Conservation (phyloP, 2,888 invertebrate species). For the Drosophila paramelanica region DNA sequence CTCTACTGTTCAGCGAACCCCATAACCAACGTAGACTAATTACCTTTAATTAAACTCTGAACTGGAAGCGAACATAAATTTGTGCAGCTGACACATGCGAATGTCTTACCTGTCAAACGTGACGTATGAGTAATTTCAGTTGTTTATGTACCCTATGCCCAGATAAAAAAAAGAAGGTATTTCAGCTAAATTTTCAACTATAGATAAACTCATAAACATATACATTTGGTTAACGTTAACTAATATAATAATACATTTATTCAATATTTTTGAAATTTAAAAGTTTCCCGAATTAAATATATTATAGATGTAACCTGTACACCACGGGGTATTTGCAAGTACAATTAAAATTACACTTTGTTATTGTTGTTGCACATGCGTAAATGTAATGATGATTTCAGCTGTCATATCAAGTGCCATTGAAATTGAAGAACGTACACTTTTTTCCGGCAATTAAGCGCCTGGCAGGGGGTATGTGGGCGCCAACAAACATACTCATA, state of each 20-base stretch:
- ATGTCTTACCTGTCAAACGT: constrained; percentile 43
- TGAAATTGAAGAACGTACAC: constrained; percentile 45
- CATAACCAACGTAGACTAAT: constrained; percentile 48
- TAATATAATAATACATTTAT: too few species aligned
- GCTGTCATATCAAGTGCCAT: constrained; percentile 48
- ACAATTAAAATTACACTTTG: neutral
- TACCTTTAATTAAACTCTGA: constrained; percentile 59
- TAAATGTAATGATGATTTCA: constrained; percentile 55
- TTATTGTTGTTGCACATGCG: constrained; percentile 1
- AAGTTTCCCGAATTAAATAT: too few species aligned
- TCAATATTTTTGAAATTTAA: too few species aligned
- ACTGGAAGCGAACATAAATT: constrained; percentile 46
- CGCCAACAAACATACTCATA: constrained; percentile 24
- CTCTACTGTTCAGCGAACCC: constrained; percentile 21
- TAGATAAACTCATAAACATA: too few species aligned
- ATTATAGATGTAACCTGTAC: too few species aligned
- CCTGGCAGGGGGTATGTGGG: neutral
- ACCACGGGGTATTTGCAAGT: constrained; percentile 15
- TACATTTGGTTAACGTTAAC: too few species aligned
- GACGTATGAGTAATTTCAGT: constrained; percentile 55
- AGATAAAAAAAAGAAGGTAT: neutral
- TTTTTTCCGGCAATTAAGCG: constrained; percentile 57
- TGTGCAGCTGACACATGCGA: constrained; percentile 28
- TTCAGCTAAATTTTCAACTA: too few species aligned
- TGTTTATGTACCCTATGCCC: constrained; percentile 2